A percentile compares a stretch with the other conserved stretches of the same genome.
phyloP scores from a whole-genome alignment of 2,797 vertebrate genomes.

The Enteromius fasciolatus region DNA sequence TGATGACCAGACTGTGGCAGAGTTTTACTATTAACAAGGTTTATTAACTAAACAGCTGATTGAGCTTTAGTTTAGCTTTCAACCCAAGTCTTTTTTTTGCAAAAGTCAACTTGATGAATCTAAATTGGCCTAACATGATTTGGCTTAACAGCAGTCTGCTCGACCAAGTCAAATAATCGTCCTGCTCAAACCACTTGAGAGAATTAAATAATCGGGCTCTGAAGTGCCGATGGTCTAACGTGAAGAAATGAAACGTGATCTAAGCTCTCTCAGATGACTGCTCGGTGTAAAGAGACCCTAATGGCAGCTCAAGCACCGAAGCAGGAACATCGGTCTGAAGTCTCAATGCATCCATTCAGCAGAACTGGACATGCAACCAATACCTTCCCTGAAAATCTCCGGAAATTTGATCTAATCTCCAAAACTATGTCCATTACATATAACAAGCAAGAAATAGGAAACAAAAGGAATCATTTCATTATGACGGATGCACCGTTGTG shows the following conservation, averaged over 20 bases:
- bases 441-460: conserved; percentile 10
- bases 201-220: conserved; percentile 27
- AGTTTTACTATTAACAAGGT: conserved; percentile 8
- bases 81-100: background rate
- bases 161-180: background rate
- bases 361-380: conserved; percentile 9
- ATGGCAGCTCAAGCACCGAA: conserved; percentile 17
- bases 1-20: background rate
- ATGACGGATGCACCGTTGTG: background rate
- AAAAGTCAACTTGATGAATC: background rate
- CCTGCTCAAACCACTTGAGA: background rate
- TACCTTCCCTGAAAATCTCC: conserved; percentile 3
- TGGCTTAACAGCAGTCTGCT: background rate
- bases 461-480: background rate
- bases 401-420: conserved; percentile 33
- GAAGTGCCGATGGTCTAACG: conserved; percentile 16
- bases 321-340: conserved; percentile 25
- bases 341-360: conserved; percentile 38
- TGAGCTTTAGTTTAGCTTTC: background rate
- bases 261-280: conserved; percentile 47
- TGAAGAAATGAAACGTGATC: conserved; percentile 36
- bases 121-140: conserved; percentile 12
- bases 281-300: conserved; percentile 30
- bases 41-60: background rate
- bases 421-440: conserved; percentile 24